These are phyloP conservation scores for Melanostoma mellinum DNA, from an alignment of 2,888 invertebrate genomes.

Conservation along the genomic window DNA sequence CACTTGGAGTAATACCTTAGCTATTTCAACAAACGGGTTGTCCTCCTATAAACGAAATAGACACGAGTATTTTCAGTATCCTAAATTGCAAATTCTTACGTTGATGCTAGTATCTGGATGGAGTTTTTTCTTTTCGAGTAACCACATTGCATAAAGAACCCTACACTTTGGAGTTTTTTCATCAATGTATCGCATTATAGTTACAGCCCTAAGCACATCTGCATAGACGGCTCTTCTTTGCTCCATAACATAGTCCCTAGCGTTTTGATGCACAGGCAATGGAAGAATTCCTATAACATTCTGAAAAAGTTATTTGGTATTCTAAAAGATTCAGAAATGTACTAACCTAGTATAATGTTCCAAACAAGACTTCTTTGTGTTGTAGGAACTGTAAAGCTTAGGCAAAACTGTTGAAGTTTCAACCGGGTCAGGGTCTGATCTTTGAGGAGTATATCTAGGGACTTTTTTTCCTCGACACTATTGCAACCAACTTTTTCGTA, in stretches of 20 bases:
- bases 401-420: conserved; percentile 92
- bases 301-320: not conserved
- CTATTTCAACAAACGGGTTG: conserved; percentile 85
- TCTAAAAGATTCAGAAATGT: not conserved
- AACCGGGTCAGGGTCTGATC: conserved; percentile 91
- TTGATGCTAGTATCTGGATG: conserved; percentile 83
- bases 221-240: conserved; percentile 90
- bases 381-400: conserved; percentile 92
- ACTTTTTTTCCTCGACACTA: conserved; percentile 95
- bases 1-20: conserved; percentile 87
- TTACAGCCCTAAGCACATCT: conserved; percentile 88
- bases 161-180: conserved; percentile 86
- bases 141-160: conserved; percentile 91
- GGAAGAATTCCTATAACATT: conserved; percentile 85
- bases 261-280: conserved; percentile 88
- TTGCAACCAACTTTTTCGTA: conserved; percentile 95
- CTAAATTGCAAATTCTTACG: conserved; percentile 76
- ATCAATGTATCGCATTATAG: conserved; percentile 86
- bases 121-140: conserved; percentile 88
- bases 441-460: conserved; percentile 92
- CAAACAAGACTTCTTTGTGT: conserved; percentile 90
- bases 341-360: conserved; percentile 91
- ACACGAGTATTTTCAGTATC: not conserved
- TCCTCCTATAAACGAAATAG: conserved; percentile 81
- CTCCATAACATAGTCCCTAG: conserved; percentile 88